Base-by-base conservation (phyloP, 2,797 vertebrate genomes). In the Danio tinwini region DNA sequence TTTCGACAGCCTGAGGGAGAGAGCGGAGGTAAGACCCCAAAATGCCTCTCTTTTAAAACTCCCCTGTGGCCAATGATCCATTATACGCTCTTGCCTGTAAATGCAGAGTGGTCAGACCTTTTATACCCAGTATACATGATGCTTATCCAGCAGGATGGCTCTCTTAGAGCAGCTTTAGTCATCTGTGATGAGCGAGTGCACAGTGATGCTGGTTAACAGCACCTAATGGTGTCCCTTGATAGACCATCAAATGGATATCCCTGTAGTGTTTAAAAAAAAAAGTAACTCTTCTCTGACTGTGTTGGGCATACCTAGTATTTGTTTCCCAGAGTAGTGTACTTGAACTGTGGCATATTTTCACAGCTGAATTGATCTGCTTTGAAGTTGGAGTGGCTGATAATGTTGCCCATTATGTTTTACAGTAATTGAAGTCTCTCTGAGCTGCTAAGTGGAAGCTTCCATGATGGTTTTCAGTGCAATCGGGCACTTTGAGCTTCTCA, bases 1-100 rank as follows among this genome's bases (percentile, higher is more conserved):
- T 84, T 91, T 96, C 44, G 97, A 98, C 84, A 93, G 90, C 88
- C 92, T 98, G 91, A 98, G 92, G 80, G 98, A 99, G 67, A 95
- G 94, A 86, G 92, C 95, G 0, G 97, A 99, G 95, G 98, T 97
- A 90, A 56, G 71, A 84, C 11, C 7, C 14, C 7, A 17, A 47
- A 37, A 21, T 19, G 7, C 49, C 58, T 49, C n/a, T 56, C 39
- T 39, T 52, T 71, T 45, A 80, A 21, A n/a, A 17, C 56, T 76
- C 19, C 53, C 69, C 37, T 59, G 59, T 0, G 17, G 13, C 67
- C 74, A 64, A 8, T 56, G 17, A 82, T 58, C 40, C 52, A 49
- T 42, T 74, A 53, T 49, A 56, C 50, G 12, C 39, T 39, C 29
- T 39, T 39, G 17, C 19, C 39, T 55, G 56, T 65, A 64, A 78